Percentiles rank a stretch among this genome's conserved stretches.
These are phyloP conservation scores for Melanchra persicariae DNA, from an alignment of 2,888 invertebrate genomes.

Conservation along the genomic window DNA sequence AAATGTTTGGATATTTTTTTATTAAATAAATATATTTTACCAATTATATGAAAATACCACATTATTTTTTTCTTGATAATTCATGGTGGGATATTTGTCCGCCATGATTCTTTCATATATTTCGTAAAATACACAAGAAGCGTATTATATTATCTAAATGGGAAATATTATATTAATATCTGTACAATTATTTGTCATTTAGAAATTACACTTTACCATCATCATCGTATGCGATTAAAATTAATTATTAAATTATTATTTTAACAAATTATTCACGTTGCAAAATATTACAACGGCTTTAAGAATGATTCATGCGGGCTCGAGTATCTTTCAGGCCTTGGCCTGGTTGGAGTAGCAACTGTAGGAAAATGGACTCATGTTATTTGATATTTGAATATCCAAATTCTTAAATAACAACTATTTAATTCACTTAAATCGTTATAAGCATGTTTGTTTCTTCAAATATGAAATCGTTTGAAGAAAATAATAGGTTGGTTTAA, in stretches of 20 bases:
- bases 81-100: not conserved
- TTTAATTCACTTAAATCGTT: not conserved
- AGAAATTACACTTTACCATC: constrained; percentile 87
- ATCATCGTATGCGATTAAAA: constrained; percentile 65
- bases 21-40: constrained; percentile 47
- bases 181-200: constrained; percentile 87
- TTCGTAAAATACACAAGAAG: constrained; percentile 65
- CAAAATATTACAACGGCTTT: constrained; percentile 58
- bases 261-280: constrained; percentile 56
- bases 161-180: constrained; percentile 72
- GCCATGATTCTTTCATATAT: constrained; percentile 27
- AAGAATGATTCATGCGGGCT: constrained; percentile 43
- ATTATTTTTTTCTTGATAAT: not conserved
- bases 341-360: constrained; percentile 16
- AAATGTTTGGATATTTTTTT: constrained; percentile 55
- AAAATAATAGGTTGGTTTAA: too few species aligned
- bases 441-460: not conserved
- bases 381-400: not conserved
- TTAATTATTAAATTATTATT: constrained; percentile 60
- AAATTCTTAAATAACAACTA: not conserved
- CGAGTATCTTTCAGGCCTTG: constrained; percentile 25
- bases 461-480: not conserved
- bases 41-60: constrained; percentile 36
- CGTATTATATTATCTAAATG: constrained; percentile 66
- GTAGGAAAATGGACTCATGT: constrained; percentile 25